A percentile compares a stretch with the other conserved stretches of the same genome.
Conservation (phyloP, 1,140 invertebrate genomes). For the Psix sp. region DNA sequence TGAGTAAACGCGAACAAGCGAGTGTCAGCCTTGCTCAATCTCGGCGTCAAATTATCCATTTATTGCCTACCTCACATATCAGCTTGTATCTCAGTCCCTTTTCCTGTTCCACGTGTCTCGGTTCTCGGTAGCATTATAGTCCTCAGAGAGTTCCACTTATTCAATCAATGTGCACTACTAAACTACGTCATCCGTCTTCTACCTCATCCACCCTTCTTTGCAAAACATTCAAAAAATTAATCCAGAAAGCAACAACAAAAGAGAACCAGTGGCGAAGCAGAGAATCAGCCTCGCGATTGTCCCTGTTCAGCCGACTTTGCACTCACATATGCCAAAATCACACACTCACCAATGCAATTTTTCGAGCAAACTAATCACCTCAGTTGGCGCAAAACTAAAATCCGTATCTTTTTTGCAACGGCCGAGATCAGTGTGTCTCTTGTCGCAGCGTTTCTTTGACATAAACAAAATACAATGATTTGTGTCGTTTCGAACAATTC, state of each 20-base stretch:
- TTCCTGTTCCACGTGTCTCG: constrained; percentile 54
- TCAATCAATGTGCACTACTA: constrained; percentile 46
- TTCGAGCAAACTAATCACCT: constrained; percentile 47
- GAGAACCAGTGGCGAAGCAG: not conserved
- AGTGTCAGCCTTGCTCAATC: constrained; percentile 17
- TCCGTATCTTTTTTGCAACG: constrained; percentile 19
- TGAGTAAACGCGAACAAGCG: constrained; percentile 23
- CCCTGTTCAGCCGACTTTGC: constrained; percentile 24
- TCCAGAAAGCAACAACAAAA: constrained; percentile 5
- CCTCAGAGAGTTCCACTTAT: constrained; percentile 55
- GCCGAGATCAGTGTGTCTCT: too few relatives aligned
- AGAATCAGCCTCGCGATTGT: constrained; percentile 14
- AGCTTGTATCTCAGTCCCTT: constrained; percentile 45
- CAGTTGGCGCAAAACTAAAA: constrained; percentile 27
- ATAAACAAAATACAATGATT: too few relatives aligned
- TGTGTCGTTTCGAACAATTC: too few relatives aligned
- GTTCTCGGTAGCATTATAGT: constrained; percentile 52
- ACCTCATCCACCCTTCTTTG: constrained; percentile 23
- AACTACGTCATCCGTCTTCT: constrained; percentile 48
- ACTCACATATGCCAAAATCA: constrained; percentile 45
- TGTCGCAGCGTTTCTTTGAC: too few relatives aligned
- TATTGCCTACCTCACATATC: constrained; percentile 55
- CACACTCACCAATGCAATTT: constrained; percentile 54
- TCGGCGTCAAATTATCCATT: constrained; percentile 45
- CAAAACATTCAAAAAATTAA: constrained; percentile 3